Percentiles rank a stretch among this genome's conserved stretches.
These are phyloP conservation scores for Borostomias antarcticus DNA, from an alignment of 2,797 vertebrate species.

Conservation along the genomic window DNA sequence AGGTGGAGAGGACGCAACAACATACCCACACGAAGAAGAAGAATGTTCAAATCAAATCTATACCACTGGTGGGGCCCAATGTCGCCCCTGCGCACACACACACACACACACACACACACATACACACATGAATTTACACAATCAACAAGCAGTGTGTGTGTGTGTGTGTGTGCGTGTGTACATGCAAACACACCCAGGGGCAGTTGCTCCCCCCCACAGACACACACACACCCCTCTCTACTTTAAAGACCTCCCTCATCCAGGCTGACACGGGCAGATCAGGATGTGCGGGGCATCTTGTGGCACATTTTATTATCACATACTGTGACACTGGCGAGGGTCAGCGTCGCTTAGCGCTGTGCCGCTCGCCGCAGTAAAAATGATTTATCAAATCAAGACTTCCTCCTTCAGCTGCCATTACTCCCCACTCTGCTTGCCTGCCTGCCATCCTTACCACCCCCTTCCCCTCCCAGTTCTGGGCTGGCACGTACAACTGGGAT, in stretches of 20 bases:
- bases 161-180: no score
- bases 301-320: conserved; percentile 65
- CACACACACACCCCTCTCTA: not conserved
- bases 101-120: not conserved
- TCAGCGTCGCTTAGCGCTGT: conserved; percentile 44
- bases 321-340: conserved; percentile 52
- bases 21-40: no score
- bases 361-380: conserved; percentile 56
- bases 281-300: conserved; percentile 57
- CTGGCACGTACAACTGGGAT: conserved; percentile 30
- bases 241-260: conserved; percentile 28
- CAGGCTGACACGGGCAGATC: conserved; percentile 54
- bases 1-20: no score
- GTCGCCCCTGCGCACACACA: not conserved
- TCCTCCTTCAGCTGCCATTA: conserved; percentile 41
- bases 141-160: no score
- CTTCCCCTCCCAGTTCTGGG: no score
- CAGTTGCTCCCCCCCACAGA: conserved; percentile 23
- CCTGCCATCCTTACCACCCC: conserved; percentile 7
- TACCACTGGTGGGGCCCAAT: no score
- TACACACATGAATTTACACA: conserved; percentile 5
- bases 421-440: conserved; percentile 31
- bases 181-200: conserved; percentile 13
- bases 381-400: conserved; percentile 58
- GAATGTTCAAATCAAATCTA: no score